Evolutionary conservation across 1,140 invertebrate species (phyloP).

Genomic region (Drosophila nigrodunni): DNA sequence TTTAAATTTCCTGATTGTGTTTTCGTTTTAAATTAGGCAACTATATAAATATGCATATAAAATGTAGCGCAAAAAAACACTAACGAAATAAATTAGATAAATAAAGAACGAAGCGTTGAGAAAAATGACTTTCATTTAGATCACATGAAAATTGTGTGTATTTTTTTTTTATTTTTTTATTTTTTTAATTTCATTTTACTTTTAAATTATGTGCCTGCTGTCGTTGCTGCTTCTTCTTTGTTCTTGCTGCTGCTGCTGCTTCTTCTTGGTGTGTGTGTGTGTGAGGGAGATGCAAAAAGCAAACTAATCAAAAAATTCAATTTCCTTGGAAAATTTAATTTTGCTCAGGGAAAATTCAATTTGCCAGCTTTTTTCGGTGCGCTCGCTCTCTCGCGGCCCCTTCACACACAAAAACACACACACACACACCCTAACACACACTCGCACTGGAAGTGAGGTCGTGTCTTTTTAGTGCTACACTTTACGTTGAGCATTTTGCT

Average conservation of each 20-base stretch:
- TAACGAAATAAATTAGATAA: conserved; percentile 7
- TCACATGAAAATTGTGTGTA: conserved; percentile 37
- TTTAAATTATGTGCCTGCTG: conserved; percentile 72
- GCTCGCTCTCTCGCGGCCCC: conserved; percentile 38
- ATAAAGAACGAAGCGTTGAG: conserved; percentile 3
- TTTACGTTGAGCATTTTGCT: conserved; percentile 43
- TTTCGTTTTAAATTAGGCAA: conserved; percentile 28
- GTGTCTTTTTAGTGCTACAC: conserved; percentile 40
- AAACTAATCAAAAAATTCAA: conserved; percentile 84
- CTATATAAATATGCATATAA: conserved; percentile 32
- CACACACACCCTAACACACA: conserved; percentile 31
- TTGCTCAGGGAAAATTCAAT: conserved; percentile 82
- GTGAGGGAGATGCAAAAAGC: conserved; percentile 76
- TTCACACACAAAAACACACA: conserved; percentile 34
- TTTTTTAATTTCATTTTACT: conserved; percentile 80
- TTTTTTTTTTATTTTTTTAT: too few relatives aligned
- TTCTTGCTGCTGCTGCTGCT: conserved; percentile 35
- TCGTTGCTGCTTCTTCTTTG: conserved; percentile 56
- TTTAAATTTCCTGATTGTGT: conserved; percentile 39
- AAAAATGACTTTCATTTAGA: conserved; percentile 47
- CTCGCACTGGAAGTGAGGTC: conserved; percentile 11
- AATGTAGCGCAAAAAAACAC: conserved; percentile 14
- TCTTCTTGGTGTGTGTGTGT: conserved; percentile 47
- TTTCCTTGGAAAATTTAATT: conserved; percentile 84
- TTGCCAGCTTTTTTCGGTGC: conserved; percentile 73